phyloP scores from a whole-genome alignment of 2,797 vertebrate species.

The Pangasius larnaudii region DNA sequence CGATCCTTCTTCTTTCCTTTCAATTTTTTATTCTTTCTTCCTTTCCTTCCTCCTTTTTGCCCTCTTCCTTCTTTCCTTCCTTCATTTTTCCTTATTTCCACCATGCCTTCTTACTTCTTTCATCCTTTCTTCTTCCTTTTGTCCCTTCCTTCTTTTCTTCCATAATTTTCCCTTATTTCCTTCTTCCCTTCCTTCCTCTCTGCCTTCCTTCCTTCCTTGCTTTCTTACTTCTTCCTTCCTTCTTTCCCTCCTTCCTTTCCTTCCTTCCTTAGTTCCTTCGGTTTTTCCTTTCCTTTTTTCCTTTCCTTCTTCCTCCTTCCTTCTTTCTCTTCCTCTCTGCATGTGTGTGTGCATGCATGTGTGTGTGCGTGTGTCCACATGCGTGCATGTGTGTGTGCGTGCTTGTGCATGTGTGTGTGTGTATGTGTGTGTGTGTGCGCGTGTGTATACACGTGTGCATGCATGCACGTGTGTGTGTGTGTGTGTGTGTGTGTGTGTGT shows the following conservation, averaged over 20 bases:
- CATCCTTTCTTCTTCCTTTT: neutral
- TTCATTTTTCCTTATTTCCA: neutral
- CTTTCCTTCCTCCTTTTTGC: neutral
- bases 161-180: neutral
- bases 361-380: neutral
- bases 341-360: too few species aligned
- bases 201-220: neutral
- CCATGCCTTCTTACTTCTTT: neutral
- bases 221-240: neutral
- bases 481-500: neutral
- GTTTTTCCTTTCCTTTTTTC: neutral
- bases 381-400: neutral
- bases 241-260: neutral
- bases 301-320: fast-evolving
- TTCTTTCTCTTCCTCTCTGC: too few species aligned
- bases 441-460: neutral
- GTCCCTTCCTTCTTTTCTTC: too few species aligned
- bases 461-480: neutral
- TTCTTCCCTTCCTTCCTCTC: neutral
- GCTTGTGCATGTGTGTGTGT: neutral
- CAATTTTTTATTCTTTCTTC: neutral
- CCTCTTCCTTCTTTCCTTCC: neutral
- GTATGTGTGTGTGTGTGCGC: neutral
- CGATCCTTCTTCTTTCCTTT: neutral
- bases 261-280: neutral